Base-by-base conservation (phyloP, 2,113 vertebrate genomes). In the Percina caprodes region DNA sequence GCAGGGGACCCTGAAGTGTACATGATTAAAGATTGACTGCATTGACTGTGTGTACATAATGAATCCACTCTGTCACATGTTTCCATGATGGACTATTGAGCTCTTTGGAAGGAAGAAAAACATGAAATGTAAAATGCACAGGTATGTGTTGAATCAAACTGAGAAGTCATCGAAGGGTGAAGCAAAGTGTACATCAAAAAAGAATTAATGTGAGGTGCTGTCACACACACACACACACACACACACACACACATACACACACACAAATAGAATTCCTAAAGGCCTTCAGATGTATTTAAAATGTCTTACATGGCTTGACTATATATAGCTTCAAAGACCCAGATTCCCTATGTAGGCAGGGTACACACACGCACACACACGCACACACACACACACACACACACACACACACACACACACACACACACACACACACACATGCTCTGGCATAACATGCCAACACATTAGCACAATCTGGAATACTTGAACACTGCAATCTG, bases 271-370 rank as follows among this genome's bases (percentile, higher is more conserved):
- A 86, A 87, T 86, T 81, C 88, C 87, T 70, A 78, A 85, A 89
- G 88, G 90, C 88, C 82, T 86, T 91, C 80, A 89, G 84, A 90
- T 91, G 88, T 77, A 88, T 93, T 90, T 89, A 90, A 91, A 92
- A 88, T 91, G 92, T 90, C 92, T 94, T 92, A 91, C 93, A 88
- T 42, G 60, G 88, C 91, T 91, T 1, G 9, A 85, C 93, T 94
- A 94, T 91, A 93, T 93, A 93, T 93, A 94, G 93, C 88, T 89
- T 91, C 88, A 91, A 92, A 95, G 93, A 94, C 92, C 92, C 91
- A 94, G 92, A 93, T 94, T 93, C 86, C 82, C 83, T 85, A 83
- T 88, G 91, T 85, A 89, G 85, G 81, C 78, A 87, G 85, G 59
- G 5, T 75, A 70, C 65, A 71, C 79, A 60, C 49, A 69, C 51